Base-by-base conservation (phyloP, 2,797 vertebrate species). In the Amniataba percoides region DNA sequence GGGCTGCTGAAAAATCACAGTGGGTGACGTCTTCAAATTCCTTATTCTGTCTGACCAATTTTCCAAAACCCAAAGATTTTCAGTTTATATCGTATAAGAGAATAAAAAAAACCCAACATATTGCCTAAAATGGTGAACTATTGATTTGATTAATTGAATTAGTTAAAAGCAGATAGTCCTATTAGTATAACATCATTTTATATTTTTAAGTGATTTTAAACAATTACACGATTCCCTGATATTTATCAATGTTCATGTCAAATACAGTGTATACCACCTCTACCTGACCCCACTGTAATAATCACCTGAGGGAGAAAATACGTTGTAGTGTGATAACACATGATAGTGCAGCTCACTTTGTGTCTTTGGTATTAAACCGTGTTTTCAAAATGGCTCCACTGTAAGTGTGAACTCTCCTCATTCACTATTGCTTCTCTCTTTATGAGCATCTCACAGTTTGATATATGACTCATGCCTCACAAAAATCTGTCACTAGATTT, bases 401-500 rank as follows among this genome's bases (percentile, higher is more conserved):
- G 52, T 71, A 36, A 45, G 7, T 21, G 45, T 66, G 76, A 77
- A 59, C 42, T 48, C 64, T 61, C 10, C 58, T 53, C 68, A 42
- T 72, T 81, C 70, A 80, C 36, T 43, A 23, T 71, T 66, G 45
- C 40, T 71, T 61, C 12, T 46, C 13, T 65, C 71, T 56, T 78
- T 68, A 59, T 76, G 60, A 79, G 70, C 39, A 13, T 65, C 62
- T 84, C 76, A 72, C 69, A 53, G 58, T 78, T 85, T 83, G 62
- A 80, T 56, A 58, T 31, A 67, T 89, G 86, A 89, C 67, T 89
- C 85, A 88, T 72, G 46, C 71, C 58, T 80, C 57, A 77, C 62
- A 66, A 56, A 77, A 87, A 77, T 71, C 66, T 42, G 66, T 77
- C 80, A 74, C 74, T 48, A 65, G 56, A 62, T 88, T 77, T 83